Base-by-base conservation (phyloP, 1,140 invertebrate genomes). In the Goniozus legneri region DNA sequence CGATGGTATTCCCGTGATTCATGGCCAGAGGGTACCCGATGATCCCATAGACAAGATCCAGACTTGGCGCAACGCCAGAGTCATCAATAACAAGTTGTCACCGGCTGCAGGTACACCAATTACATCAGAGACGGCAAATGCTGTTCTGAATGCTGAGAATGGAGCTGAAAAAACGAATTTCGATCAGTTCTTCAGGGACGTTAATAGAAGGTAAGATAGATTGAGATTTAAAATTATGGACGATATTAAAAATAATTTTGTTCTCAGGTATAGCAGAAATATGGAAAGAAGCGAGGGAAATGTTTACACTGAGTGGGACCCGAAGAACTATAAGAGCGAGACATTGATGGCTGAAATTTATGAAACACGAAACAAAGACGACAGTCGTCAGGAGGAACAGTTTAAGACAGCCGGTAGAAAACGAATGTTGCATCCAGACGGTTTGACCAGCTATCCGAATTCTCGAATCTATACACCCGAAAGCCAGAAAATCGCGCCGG, bases 41-140 rank as follows among this genome's bases (percentile, higher is more conserved):
- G 87, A 90, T 43, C 87, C 89, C 34, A 82, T 82, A 34, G 89
- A 92, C 58, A 84, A 84, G 44, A 67, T 78, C 8, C 85, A 88
- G 60, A 85, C 82, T 2, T 93, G 89, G 89, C 79, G 90, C 37
- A 92, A 92, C 70, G 89, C 89, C 0, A 74, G 89, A 46, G 88
- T 93, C 1, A 88, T 92, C 18, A 91, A 92, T 57, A 86, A 87
- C 33, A 82, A 87, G 65, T 62, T 92, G 43, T 70, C 89, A 18
- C 82, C 84, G 0, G 50, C 58, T 8, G 42, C 34, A n/a, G 19
- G 32, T 0, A 48, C 20, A 6, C 14, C 41, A 0, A 37, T 30
- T 2, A 35, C 15, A 1, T n/a, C 38, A 18, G 45, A 52, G 38
- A n/a, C 44, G 4, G 32, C 37, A 14, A 43, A 56, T 3, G 14